Base-by-base conservation (phyloP, 2,113 vertebrate genomes). In the Ivindomyrus marchei region DNA sequence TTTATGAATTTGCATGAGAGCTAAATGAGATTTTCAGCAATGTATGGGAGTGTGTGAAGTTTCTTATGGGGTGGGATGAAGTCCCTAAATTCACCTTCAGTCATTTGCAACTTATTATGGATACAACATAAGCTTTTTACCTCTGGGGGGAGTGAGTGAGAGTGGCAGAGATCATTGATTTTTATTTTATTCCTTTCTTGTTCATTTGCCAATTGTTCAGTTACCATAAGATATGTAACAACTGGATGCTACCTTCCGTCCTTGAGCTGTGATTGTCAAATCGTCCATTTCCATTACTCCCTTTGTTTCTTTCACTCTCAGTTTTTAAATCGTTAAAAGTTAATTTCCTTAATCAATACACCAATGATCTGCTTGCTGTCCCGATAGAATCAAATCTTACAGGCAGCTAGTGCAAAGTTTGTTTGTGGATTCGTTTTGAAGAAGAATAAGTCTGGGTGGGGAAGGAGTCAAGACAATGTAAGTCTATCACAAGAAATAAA, bases 201-300 rank as follows among this genome's bases (percentile, higher is more conserved):
- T 92, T 91, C 49, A 52, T 39, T 53, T 91, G 94, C 95, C 62
- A 70, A 7, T 42, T 80, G 36, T 42, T 80, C 15, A 17, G 21
- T 80, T 94, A 94, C 89, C 84, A 91, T 70, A 24, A n/a, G 95
- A 95, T 95, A 93, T 94, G 95, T 95, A 96, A 95, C 95, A 92
- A 93, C 15, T 80, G 74, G 31, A 80, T 80, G 36, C 74, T 80
- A 80, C 36, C 36, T 80, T 80, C 36, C 2, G 15, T 42, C 74
- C 74, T 42, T 19, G 31, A 80, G 74, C 6, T 42, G 36, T 42
- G 36, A 80, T 42, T 42, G 17, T 80, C 6, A 42, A 36, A 80
- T 80, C 19, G 5, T 80, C 36, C 17, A 19, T 42, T 36, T 42
- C 74, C 31, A 39, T 77, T 42, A 77, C 31, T 17, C 74, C 31